Percentiles rank a stretch among this genome's conserved stretches.
Conservation (phyloP, 1,140 invertebrate species). For the Hylaeus anthracinus region DNA sequence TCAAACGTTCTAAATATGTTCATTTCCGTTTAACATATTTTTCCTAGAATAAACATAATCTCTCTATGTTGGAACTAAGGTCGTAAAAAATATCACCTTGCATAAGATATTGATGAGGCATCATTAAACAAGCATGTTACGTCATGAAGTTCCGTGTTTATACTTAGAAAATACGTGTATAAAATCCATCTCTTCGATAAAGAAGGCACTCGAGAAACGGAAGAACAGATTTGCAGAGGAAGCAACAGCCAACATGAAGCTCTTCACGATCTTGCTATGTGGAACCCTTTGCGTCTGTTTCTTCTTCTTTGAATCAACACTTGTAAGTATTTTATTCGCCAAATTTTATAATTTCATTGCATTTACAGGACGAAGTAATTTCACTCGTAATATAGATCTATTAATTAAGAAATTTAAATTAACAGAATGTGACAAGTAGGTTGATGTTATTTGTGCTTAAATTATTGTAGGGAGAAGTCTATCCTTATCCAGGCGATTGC, state of each 20-base stretch:
- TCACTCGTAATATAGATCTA: background rate
- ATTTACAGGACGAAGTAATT: background rate
- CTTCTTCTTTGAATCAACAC: background rate
- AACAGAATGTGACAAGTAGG: too few relatives aligned
- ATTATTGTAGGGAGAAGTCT: conserved; percentile 52
- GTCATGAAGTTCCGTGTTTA: conserved; percentile 32
- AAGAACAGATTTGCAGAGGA: conserved; percentile 21
- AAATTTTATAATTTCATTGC: too few relatives aligned
- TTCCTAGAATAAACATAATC: background rate
- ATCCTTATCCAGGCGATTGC: conserved; percentile 74
- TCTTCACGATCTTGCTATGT: conserved; percentile 19
- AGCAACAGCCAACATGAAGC: conserved; percentile 34
- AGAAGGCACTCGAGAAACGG: conserved; percentile 10
- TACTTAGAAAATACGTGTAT: conserved; percentile 34
- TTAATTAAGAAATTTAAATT: background rate
- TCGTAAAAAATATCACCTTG: conserved; percentile 27
- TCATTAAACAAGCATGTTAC: background rate
- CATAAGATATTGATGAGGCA: conserved; percentile 1
- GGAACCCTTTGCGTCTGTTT: background rate
- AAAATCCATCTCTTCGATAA: conserved; percentile 35
- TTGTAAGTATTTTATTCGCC: conserved; percentile 30
- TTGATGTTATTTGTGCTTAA: background rate
- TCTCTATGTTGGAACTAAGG: conserved; percentile 31
- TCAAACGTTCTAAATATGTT: background rate
- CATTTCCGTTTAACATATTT: background rate